Base-by-base conservation (phyloP, 2,797 vertebrate genomes). In the Hephaestus fuliginosus region DNA sequence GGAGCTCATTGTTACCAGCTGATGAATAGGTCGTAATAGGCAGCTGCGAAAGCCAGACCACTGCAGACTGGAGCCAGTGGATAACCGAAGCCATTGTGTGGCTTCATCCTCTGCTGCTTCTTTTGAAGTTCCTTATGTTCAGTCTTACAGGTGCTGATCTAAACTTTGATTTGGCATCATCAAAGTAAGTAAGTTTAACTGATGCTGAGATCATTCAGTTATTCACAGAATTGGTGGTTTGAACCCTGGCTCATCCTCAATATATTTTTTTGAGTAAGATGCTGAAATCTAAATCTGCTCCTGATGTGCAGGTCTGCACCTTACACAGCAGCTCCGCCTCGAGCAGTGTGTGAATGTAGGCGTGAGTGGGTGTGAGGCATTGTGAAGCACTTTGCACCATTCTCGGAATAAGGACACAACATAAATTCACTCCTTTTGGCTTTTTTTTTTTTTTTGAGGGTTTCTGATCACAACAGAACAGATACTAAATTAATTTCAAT, bases 331-430 rank as follows among this genome's bases (percentile, higher is more conserved):
- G 76, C 88, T 83, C 80, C 36, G 1, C 85, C 85, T 82, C 86
- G 80, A 76, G 61, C 20, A 4, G 52, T 76, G 76, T 74, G 74
- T 84, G 72, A 70, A 70, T 88, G 86, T 90, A 77, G 84, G 84
- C 87, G 84, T 88, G 78, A 84, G 91, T 93, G 76, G 88, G 91
- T 76, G 79, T 87, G 53, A 82, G 64, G 85, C 70, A 83, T 86
- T 83, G 76, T 83, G 67, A 80, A 86, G 77, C 69, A 68, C 73
- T 82, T 81, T 85, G 73, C 79, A 75, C 30, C 5, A 7, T 83
- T 87, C 67, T 74, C 22, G 18, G 70, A 36, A 83, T 85, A 78
- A 80, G 89, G 62, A 20, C 12, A n/a, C 75, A 39, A 70, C 43
- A 48, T 61, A 62, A 63, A 64, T 74, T 14, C 43, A 69, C 71